Evolutionary conservation across 2,797 vertebrate genomes (phyloP), one percentile per base, ranked within the genome.

Genomic region (Botia almorhae): DNA sequence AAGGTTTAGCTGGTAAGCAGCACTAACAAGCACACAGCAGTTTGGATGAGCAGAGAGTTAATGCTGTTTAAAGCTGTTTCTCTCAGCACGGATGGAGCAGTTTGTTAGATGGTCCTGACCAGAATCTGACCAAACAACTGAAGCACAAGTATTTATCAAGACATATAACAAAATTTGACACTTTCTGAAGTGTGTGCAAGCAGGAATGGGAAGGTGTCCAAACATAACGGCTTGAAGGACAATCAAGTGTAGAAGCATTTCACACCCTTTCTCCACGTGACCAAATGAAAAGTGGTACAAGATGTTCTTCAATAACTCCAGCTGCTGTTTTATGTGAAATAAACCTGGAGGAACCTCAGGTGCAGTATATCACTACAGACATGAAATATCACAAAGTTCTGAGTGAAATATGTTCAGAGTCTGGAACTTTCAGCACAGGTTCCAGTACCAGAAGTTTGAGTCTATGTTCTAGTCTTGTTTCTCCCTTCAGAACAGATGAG

Each of bases 221-320:
- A 87, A 86, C 84, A 87, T 85, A 82, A 90, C 58, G 77, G 69
- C 51, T 69, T 74, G 64, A 91, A 87, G 88, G 86, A 91, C 84
- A 78, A 78, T 48, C 48, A 69, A 46, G 58, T 19, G 33, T 36
- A 51, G 56, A 78, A 63, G 68, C 56, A 77, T 72, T 71, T 73
- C 13, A 77, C 61, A 82, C 60, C 69, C 58, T 82, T 46, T 46
- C 43, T 46, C 43, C 43, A 46, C 43, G 4, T 33, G 33, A 33
- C 33, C 10, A 46, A 46, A 46, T 11, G 43, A 60, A 16, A 46
- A 79, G 64, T 13, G 60, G 39, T 23, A 29, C 39, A 78, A 85
- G 91, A 85, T 88, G 97, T 96, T 93, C 95, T 76, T 95, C 84
- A 17, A 12, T 71, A 70, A n/a, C 43, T 78, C 61, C 17, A 26